Conservation (phyloP, 2,888 invertebrate genomes). For the Hypolimnas misippus region DNA sequence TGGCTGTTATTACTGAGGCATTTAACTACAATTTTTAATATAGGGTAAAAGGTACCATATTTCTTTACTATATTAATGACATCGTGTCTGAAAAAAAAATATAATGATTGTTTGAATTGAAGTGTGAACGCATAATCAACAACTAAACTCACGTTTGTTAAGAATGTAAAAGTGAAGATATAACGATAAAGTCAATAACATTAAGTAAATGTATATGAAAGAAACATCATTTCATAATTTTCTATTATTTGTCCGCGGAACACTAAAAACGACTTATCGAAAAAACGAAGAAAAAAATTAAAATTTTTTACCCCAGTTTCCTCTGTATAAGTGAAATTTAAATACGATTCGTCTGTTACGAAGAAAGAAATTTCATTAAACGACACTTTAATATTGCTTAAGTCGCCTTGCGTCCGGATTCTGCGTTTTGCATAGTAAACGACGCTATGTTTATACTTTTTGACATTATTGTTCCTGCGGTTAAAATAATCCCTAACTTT, state of each 20-base stretch:
- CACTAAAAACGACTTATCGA: background rate
- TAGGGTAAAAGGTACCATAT: no score
- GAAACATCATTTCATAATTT: no score
- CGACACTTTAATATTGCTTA: constrained; percentile 31
- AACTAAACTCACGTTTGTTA: no score
- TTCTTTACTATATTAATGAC: no score
- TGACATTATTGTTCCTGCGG: constrained; percentile 15
- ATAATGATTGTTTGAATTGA: no score
- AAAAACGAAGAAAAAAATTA: background rate
- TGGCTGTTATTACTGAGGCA: no score
- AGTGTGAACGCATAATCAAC: no score
- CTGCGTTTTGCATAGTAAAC: constrained; percentile 30
- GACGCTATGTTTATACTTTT: constrained; percentile 20
- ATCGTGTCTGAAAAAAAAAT: no score
- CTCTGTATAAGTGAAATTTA: constrained; percentile 29
- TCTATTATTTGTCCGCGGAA: background rate
- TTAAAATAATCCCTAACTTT: constrained; percentile 22
- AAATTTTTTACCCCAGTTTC: constrained; percentile 10
- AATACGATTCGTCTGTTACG: constrained; percentile 27
- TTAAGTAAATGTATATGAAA: no score
- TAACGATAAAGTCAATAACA: no score
- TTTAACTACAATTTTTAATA: no score
- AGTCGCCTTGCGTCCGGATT: constrained; percentile 22
- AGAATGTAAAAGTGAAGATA: no score
- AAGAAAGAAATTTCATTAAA: constrained; percentile 35